phyloP scores from a whole-genome alignment of 2,888 invertebrate genomes.

The Coenonympha arcania region DNA sequence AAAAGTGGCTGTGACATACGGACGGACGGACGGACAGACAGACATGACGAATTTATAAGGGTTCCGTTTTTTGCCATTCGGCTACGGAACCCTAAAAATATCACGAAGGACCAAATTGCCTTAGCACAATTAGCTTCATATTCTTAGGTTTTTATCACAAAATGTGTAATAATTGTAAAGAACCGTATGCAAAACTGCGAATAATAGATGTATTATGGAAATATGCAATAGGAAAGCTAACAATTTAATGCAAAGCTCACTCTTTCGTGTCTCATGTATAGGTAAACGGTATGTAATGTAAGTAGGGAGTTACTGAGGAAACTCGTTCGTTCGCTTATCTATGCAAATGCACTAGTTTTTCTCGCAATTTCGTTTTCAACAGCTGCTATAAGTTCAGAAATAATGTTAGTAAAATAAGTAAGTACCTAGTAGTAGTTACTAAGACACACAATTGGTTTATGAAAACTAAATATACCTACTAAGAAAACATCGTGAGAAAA shows the following conservation, averaged over 20 bases:
- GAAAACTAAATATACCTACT: too few relatives aligned
- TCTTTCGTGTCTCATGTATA: slow-evolving; percentile 15
- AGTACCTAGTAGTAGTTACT: too few relatives aligned
- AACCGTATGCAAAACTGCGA: slow-evolving; percentile 38
- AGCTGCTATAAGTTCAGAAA: neutral
- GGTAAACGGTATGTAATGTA: slow-evolving; percentile 10
- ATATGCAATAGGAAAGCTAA: slow-evolving; percentile 42
- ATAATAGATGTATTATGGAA: slow-evolving; percentile 47
- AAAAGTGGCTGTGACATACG: too few relatives aligned
- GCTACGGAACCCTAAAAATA: neutral
- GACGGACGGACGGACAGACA: too few relatives aligned
- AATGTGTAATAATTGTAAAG: slow-evolving; percentile 35
- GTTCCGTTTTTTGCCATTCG: too few relatives aligned
- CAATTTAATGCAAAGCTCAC: slow-evolving; percentile 43
- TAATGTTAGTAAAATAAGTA: neutral
- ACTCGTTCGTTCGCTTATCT: neutral
- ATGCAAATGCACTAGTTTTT: neutral
- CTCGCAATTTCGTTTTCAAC: neutral
- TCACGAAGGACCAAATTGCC: too few relatives aligned
- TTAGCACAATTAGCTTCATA: slow-evolving; percentile 34
- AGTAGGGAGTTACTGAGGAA: neutral
- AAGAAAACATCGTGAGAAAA: too few relatives aligned
- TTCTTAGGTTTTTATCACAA: slow-evolving; percentile 28
- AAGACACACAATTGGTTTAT: too few relatives aligned
- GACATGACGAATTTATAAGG: too few relatives aligned